Percentiles rank a stretch among this genome's conserved stretches.
These are phyloP conservation scores for Cataglyphis cursor DNA, from an alignment of 2,888 invertebrate genomes.

Conservation along the genomic window DNA sequence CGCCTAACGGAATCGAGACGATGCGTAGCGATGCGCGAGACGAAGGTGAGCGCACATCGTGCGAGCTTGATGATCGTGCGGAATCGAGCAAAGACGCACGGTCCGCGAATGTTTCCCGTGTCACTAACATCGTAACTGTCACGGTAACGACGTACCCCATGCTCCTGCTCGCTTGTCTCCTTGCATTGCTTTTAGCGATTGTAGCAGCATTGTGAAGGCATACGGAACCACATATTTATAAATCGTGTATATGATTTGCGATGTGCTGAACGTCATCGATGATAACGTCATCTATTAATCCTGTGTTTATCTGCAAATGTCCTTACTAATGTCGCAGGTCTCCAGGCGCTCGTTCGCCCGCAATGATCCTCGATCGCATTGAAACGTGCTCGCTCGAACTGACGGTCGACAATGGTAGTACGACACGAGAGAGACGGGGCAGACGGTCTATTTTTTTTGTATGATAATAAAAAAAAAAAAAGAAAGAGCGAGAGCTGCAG, in stretches of 20 bases:
- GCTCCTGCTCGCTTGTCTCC: constrained; percentile 82
- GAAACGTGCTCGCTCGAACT: constrained; percentile 61
- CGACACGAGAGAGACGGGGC: constrained; percentile 65
- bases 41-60: constrained; percentile 82
- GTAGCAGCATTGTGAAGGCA: constrained; percentile 79
- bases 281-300: neutral
- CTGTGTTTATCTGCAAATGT: constrained; percentile 62
- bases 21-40: constrained; percentile 38
- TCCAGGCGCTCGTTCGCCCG: constrained; percentile 66
- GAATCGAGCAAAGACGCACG: constrained; percentile 60
- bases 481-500: constrained; percentile 48
- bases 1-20: constrained; percentile 64
- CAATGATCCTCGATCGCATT: constrained; percentile 39
- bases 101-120: constrained; percentile 73
- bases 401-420: constrained; percentile 66
- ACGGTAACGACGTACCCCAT: constrained; percentile 79
- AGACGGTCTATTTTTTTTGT: constrained; percentile 67
- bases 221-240: neutral
- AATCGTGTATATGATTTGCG: constrained; percentile 50
- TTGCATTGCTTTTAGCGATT: constrained; percentile 84
- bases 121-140: constrained; percentile 81
- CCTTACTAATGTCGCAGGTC: constrained; percentile 83
- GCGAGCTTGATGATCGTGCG: constrained; percentile 70
- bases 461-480: constrained; percentile 13
- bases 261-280: constrained; percentile 67